A percentile compares a stretch with the other conserved stretches of the same genome.
Conservation (phyloP, 2,797 vertebrate species). For the Benthosema pterotum region DNA sequence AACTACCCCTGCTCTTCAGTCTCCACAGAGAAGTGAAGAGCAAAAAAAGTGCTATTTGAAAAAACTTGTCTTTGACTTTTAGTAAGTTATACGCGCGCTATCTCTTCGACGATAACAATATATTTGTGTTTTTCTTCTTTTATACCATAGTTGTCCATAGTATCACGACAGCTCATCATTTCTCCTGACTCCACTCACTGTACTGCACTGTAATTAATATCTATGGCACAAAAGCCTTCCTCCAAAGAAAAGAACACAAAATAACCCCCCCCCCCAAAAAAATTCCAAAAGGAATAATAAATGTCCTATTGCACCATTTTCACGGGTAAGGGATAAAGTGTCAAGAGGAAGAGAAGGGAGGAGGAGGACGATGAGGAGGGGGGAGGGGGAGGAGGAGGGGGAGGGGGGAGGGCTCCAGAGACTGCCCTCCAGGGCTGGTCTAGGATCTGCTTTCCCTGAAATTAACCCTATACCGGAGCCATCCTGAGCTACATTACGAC, state of each 20-base stretch:
- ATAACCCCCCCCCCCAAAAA: constrained; percentile 69
- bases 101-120: constrained; percentile 74
- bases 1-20: constrained; percentile 78
- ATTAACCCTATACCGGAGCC: constrained; percentile 77
- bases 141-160: constrained; percentile 66
- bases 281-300: constrained; percentile 56
- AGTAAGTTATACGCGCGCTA: constrained; percentile 77
- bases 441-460: constrained; percentile 82
- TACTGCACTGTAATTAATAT: constrained; percentile 78
- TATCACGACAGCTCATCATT: constrained; percentile 74
- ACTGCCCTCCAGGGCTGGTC: constrained; percentile 82
- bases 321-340: constrained; percentile 76
- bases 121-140: constrained; percentile 72
- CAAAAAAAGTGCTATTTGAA: constrained; percentile 83
- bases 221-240: constrained; percentile 81
- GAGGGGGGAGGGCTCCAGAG: constrained; percentile 65
- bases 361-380: constrained; percentile 54
- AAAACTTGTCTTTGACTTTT: constrained; percentile 76
- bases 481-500: constrained; percentile 79
- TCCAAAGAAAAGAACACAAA: constrained; percentile 52
- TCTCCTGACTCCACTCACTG: constrained; percentile 68
- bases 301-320: constrained; percentile 85
- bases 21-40: constrained; percentile 80
- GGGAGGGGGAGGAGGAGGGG: constrained; percentile 53
- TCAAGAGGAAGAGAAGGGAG: constrained; percentile 65